Percentiles rank a stretch among this genome's conserved stretches.
These are phyloP conservation scores for Podarcis lilfordi DNA, from an alignment of 2,797 vertebrate species.

Conservation along the genomic window DNA sequence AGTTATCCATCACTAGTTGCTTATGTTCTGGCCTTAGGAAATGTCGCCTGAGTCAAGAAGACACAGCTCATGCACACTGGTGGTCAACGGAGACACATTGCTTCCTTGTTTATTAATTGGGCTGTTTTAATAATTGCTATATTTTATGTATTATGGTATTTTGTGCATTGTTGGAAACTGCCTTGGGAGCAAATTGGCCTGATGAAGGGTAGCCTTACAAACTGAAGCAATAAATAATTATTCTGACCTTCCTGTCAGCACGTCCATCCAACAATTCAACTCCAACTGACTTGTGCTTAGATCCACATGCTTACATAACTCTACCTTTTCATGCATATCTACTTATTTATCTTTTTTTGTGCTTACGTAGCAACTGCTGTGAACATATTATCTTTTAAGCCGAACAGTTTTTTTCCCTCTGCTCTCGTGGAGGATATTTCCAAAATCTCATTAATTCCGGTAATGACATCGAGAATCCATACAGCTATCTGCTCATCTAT, in stretches of 20 bases:
- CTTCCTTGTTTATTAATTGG: too few species aligned
- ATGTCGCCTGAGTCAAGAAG: too few species aligned
- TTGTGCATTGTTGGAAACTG: too few species aligned
- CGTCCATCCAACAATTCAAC: background rate
- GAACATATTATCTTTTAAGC: background rate
- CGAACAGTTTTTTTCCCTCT: background rate
- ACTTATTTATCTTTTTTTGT: background rate
- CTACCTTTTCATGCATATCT: background rate
- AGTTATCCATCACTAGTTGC: too few species aligned
- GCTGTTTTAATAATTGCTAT: too few species aligned
- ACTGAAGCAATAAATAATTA: too few species aligned
- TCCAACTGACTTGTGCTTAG: background rate
- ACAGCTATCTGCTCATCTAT: background rate
- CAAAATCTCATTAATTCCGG: background rate
- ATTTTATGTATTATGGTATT: too few species aligned
- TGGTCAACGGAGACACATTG: too few species aligned
- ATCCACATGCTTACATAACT: background rate
- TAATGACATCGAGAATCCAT: background rate
- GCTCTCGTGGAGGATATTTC: background rate
- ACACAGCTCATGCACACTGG: too few species aligned
- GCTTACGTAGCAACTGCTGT: background rate
- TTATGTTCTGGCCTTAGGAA: too few species aligned
- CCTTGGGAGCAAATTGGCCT: too few species aligned
- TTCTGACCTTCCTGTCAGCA: background rate
- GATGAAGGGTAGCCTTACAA: too few species aligned